Evolutionary conservation across 2,797 vertebrate species (phyloP), one percentile per base, ranked within the genome.

Genomic region (Borostomias antarcticus): DNA sequence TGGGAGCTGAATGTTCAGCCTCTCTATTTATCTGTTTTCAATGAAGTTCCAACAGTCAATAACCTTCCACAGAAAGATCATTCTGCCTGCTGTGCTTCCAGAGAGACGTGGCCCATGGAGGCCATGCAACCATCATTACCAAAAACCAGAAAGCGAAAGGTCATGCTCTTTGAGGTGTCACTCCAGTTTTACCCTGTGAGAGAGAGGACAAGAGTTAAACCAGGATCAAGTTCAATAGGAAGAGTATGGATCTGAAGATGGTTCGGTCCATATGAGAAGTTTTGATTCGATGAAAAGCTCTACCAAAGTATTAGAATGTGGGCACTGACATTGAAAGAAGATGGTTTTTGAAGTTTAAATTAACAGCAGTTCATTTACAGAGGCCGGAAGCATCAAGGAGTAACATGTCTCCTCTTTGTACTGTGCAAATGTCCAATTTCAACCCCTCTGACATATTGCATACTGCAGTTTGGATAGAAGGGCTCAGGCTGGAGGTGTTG

Each of bases 401-500:
- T 68, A 54, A 33, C n/a, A 63, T 11, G 37, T 52, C 30, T 56
- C 58, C 43, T 66, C 53, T 71, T 62, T 71, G 64, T 68, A 11
- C 21, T 3, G 2, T 1, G 11, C 74, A 76, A 81, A 73, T 75
- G 77, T 80, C 78, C 66, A 70, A 75, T 80, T 77, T 61, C 35
- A 67, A 47, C 23, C 68, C 67, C 48, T 64, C 58, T 37, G 47
- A 60, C 62, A 30, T 23, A 58, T 30, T 52, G 57, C 5, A 19
- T 69, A 45, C 43, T 33, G 37, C 72, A 19, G 71, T 66, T 64
- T 63, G 66, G 72, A 78, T 72, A 62, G 37, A 78, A 64, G 57
- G 69, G 60, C 74, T 79, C 35, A 64, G 60, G 67, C 51, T 79
- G 74, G 85, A 88, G 88, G 85, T 90, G 88, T 89, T 86, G 72